Base-by-base conservation (phyloP, 2,888 invertebrate genomes). In the Cenopis cana region DNA sequence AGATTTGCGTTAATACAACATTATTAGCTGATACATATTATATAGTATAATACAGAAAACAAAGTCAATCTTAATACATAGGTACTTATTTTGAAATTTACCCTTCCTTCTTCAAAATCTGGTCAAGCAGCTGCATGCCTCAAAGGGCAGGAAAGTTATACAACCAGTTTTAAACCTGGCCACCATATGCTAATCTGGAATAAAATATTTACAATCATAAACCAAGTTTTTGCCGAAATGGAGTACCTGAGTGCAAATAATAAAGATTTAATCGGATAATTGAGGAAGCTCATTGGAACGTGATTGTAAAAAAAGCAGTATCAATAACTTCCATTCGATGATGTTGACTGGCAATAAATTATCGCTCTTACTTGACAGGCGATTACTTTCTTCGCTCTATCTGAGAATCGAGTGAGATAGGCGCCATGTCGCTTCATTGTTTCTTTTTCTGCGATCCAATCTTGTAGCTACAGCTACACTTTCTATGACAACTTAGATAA, bases 91-190 rank as follows among this genome's bases (percentile, higher is more conserved):
- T 65, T 52, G 9, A 57, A 59, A 59, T 46, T 52, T 29, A 50
- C 49, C 29, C 65, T 52, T 70, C 18, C 65, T 52, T 49, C 60
- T 65, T 77, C n/a, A 79, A 84, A 85, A 85, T 85, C 82, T 84
- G 76, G 75, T 78, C 76, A 77, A 77, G 79, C 81, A 82, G 76
- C 83, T 78, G 79, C 79, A 76, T 75, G 86, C 84, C 78, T 74
- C 81, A 81, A 77, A 75, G 74, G 79, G 79, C 81, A 81, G 82
- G 82, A 81, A 81, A 80, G 77, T 78, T 80, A 61, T 55, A 67
- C 69, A 90, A 91, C 90, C 88, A 89, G 91, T 91, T 91, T 87
- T 75, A 74, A 83, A 89, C 82, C 87, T 89, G 88, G 88, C 79
- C 76, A 74, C 75, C 73, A 76, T 77, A 77, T 80, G 76, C 73